phyloP scores from a whole-genome alignment of 2,888 invertebrate genomes.

The Lymantria dispar region DNA sequence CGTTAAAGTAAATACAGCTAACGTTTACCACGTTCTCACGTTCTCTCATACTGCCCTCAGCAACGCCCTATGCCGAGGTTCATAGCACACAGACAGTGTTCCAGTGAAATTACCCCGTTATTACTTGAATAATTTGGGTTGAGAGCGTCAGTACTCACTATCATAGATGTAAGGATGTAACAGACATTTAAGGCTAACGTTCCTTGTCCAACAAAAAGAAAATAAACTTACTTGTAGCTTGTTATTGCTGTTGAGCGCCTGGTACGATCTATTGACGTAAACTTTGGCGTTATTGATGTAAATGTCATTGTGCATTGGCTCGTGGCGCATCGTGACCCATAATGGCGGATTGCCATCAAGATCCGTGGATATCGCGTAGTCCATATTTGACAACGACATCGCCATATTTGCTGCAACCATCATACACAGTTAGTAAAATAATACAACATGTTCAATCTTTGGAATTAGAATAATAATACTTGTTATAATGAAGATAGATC shows the following conservation, averaged over 20 bases:
- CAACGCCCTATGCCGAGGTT: too few relatives aligned
- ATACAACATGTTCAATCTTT: too few relatives aligned
- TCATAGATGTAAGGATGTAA: too few relatives aligned
- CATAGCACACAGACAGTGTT: too few relatives aligned
- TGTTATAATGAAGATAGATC: too few relatives aligned
- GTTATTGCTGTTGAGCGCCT: constrained; percentile 79
- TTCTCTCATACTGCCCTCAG: too few relatives aligned
- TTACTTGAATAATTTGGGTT: too few relatives aligned
- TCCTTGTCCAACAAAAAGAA: not conserved
- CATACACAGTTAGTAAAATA: not conserved
- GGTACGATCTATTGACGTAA: constrained; percentile 85
- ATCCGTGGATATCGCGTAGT: constrained; percentile 88
- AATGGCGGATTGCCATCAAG: constrained; percentile 92
- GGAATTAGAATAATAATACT: too few relatives aligned
- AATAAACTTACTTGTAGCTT: constrained; percentile 62
- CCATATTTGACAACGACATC: constrained; percentile 85
- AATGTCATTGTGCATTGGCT: constrained; percentile 86
- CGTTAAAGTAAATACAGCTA: too few relatives aligned
- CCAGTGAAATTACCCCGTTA: too few relatives aligned
- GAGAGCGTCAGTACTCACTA: too few relatives aligned
- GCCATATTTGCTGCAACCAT: constrained; percentile 88
- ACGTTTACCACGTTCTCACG: too few relatives aligned
- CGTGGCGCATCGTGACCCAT: constrained; percentile 89
- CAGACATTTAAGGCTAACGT: not conserved
- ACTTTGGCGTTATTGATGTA: constrained; percentile 94